Evolutionary conservation across 2,797 vertebrate species (phyloP), one percentile per base, ranked within the genome.

Genomic region (Thripadectes ignobilis): DNA sequence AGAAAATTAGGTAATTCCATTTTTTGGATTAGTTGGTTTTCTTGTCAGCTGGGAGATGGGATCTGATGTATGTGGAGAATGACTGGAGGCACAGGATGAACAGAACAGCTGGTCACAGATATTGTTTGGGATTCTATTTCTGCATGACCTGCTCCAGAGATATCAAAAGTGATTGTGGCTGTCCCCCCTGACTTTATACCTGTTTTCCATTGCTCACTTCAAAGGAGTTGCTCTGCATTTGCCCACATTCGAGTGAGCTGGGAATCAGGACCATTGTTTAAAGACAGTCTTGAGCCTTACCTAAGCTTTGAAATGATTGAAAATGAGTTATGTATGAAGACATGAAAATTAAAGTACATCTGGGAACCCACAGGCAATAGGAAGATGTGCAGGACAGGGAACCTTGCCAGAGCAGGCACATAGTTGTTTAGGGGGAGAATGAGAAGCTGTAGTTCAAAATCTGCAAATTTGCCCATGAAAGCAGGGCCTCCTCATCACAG

Each of bases 1-100:
- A 93, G 92, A 94, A 94, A 95, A 95, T 95, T 75, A 95, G 91
- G 91, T 92, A 96, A 95, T 94, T 90, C 85, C 88, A 86, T 92
- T 97, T 92, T 94, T 93, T 93, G 52, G 79, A 93, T 94, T 94
- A 95, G 89, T 79, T 88, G 85, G 52, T 78, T 95, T 93, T 88
- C 83, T 92, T 68, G 80, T 94, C 95, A 93, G 71, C 79, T 94
- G 91, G 79, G 95, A 95, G 88, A 93, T 79, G 92, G 92, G 87
- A 86, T 95, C 88, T 94, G 85, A 90, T 71, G 76, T 86, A 83
- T 51, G 71, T 73, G n/a, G 82, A 84, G 95, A 96, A 92, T 82
- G 85, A 88, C 67, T 76, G 52, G 79, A 89, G 88, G 85, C 85
- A 84, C 8, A 57, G 59, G 79, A 86, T 82, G 94, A 95, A 90